phyloP scores from a whole-genome alignment of 1,140 invertebrate species.

The Scaptomyza pallida region DNA sequence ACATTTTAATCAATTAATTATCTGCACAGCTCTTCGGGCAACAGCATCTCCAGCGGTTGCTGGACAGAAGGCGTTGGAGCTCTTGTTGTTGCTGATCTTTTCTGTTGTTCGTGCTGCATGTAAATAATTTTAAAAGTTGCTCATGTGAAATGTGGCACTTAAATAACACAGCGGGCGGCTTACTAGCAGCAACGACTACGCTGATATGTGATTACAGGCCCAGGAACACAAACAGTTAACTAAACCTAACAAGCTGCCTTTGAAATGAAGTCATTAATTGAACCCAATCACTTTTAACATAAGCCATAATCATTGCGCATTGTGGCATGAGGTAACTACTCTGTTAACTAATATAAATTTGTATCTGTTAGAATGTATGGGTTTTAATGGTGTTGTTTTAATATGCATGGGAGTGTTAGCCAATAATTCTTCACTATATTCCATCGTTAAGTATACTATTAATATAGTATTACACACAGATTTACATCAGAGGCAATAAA shows the following conservation, averaged over 20 bases:
- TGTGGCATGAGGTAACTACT: not conserved
- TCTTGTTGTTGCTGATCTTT: conserved; percentile 15
- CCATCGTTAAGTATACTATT: no score
- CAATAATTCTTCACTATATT: not conserved
- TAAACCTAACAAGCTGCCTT: conserved; percentile 2
- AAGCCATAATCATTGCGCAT: not conserved
- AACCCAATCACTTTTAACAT: conserved; percentile 30
- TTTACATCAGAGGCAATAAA: not conserved
- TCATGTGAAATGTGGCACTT: conserved; percentile 80
- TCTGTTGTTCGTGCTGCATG: conserved; percentile 45
- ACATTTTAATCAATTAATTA: conserved; percentile 83
- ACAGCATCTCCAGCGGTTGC: conserved; percentile 4
- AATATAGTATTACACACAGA: not conserved
- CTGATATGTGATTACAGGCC: conserved; percentile 26
- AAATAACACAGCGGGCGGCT: conserved; percentile 76
- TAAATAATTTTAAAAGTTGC: conserved; percentile 79
- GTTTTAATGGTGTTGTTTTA: not conserved
- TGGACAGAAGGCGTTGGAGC: conserved; percentile 48
- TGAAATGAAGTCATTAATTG: conserved; percentile 12
- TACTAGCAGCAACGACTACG: conserved; percentile 31
- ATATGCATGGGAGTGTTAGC: not conserved
- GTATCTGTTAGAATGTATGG: not conserved
- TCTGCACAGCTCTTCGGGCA: conserved; percentile 53
- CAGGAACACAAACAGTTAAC: conserved; percentile 1
- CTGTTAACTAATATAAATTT: not conserved